phyloP scores from a whole-genome alignment of 2,797 vertebrate genomes.

The Parambassis ranga region DNA sequence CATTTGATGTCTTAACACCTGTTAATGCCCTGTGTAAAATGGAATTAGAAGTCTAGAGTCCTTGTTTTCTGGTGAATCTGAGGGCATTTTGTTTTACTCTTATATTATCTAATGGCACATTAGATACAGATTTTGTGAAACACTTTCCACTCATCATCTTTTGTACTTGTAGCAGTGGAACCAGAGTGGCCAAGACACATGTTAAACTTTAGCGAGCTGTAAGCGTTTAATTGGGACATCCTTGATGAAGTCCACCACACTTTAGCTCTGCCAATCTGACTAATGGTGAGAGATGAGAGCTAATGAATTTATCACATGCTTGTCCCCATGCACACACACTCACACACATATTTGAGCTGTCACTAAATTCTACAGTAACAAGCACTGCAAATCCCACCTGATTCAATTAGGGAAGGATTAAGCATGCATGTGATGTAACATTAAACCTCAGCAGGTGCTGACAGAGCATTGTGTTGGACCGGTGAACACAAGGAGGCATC shows the following conservation, averaged over 20 bases:
- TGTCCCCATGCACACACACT: slow-evolving; percentile 7
- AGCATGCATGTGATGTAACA: slow-evolving; percentile 15
- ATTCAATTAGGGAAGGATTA: slow-evolving; percentile 56
- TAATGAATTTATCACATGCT: slow-evolving; percentile 53
- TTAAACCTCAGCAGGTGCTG: slow-evolving; percentile 43
- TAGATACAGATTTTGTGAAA: not conserved
- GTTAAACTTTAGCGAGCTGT: slow-evolving; percentile 49
- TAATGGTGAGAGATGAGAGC: slow-evolving; percentile 56
- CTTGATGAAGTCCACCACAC: slow-evolving; percentile 28
- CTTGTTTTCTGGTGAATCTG: too few relatives aligned
- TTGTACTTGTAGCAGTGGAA: slow-evolving; percentile 9
- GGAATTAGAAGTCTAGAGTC: too few relatives aligned
- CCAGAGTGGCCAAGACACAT: slow-evolving; percentile 33
- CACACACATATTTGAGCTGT: slow-evolving; percentile 7
- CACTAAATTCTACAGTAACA: slow-evolving; percentile 31
- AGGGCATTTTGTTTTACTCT: too few relatives aligned
- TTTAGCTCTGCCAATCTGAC: slow-evolving; percentile 52
- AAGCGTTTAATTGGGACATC: slow-evolving; percentile 56
- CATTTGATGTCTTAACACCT: too few relatives aligned
- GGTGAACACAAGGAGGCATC: slow-evolving; percentile 14
- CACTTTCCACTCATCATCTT: too few relatives aligned
- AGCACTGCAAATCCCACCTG: slow-evolving; percentile 39
- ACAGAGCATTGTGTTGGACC: slow-evolving; percentile 22
- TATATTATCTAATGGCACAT: too few relatives aligned
- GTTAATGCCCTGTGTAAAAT: too few relatives aligned